These are phyloP conservation scores for Tangara arthus DNA, from an alignment of 2,797 vertebrate species.

Conservation along the genomic window DNA sequence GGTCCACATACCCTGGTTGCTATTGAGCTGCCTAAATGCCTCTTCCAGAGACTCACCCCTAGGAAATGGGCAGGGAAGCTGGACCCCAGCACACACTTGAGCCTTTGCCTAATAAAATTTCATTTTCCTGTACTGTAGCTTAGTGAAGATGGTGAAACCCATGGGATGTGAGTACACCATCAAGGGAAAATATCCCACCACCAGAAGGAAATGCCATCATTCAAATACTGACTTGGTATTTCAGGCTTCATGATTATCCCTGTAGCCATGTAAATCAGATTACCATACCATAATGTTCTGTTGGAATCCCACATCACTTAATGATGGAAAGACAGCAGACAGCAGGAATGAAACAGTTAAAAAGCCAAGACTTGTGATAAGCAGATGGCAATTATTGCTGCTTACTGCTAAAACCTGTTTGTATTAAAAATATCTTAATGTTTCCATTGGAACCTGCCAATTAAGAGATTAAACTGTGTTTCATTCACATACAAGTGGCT, in stretches of 20 bases:
- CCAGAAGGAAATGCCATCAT: background rate
- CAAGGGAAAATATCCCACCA: background rate
- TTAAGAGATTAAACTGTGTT: constrained; percentile 45
- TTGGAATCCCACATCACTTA: background rate
- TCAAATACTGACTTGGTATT: background rate
- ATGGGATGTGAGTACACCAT: background rate
- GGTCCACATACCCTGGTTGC: background rate
- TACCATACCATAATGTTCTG: constrained; percentile 1
- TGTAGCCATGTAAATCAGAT: constrained; percentile 39
- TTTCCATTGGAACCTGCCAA: constrained; percentile 43
- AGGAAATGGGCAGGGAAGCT: background rate
- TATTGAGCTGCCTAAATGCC: background rate
- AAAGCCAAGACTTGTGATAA: constrained; percentile 20
- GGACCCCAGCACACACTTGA: background rate
- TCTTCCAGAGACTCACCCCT: background rate
- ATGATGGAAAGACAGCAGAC: background rate
- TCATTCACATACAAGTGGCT: background rate
- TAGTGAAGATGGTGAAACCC: background rate
- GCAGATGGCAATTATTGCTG: constrained; percentile 33
- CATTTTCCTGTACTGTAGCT: background rate
- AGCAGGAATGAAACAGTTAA: constrained; percentile 38
- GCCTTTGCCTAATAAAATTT: background rate
- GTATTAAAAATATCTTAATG: constrained; percentile 57
- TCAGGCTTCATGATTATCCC: background rate
- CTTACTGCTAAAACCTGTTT: constrained; percentile 52